phyloP scores from a whole-genome alignment of 2,888 invertebrate species.

The Camponotus fellah region DNA sequence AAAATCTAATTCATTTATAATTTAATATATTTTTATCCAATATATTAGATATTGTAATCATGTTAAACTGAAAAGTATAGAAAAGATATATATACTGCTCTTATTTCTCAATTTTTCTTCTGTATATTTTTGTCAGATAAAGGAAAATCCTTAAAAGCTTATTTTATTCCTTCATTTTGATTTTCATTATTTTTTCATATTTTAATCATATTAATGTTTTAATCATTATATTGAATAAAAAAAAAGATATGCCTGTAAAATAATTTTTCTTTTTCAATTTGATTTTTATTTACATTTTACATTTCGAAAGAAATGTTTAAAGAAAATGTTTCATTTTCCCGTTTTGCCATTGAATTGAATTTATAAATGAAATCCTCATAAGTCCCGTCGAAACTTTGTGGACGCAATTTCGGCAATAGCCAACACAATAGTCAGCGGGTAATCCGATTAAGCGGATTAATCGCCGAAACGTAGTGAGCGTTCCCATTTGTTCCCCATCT shows the following conservation, averaged over 20 bases:
- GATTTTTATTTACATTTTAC: not conserved
- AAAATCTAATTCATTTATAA: not conserved
- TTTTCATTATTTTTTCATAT: not conserved
- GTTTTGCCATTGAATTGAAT: constrained; percentile 8
- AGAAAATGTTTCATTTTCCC: constrained; percentile 9
- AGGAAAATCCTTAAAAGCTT: not conserved
- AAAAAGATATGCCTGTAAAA: not conserved
- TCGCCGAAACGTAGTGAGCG: constrained; percentile 51
- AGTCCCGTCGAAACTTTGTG: constrained; percentile 56
- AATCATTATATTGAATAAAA: not conserved
- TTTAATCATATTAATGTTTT: not conserved
- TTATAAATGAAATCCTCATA: constrained; percentile 47
- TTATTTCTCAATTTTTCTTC: not conserved
- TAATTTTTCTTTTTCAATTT: not conserved
- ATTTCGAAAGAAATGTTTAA: not conserved
- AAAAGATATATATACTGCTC: not conserved
- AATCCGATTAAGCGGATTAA: constrained; percentile 63
- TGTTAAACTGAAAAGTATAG: not conserved
- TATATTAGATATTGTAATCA: not conserved
- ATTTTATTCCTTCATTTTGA: not conserved
- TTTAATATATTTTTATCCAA: not conserved
- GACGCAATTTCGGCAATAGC: constrained; percentile 49
- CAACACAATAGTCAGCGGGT: constrained; percentile 45
- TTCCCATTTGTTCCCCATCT: constrained; percentile 41
- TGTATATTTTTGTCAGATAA: not conserved